Base-by-base conservation (phyloP, 2,113 vertebrate species). In the Callocephalon fimbriatum region DNA sequence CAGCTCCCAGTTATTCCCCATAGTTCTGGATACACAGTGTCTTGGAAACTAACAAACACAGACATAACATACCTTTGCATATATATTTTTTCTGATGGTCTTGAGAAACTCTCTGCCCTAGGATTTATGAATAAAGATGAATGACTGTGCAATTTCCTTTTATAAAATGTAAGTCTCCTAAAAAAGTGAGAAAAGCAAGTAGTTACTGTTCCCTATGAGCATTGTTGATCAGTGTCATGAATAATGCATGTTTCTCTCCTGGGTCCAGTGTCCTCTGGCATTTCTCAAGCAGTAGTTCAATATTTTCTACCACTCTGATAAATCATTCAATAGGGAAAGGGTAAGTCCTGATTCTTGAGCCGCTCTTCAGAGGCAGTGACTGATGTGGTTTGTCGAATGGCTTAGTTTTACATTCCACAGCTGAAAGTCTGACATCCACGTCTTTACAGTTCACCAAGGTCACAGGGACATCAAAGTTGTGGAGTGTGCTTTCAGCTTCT, bases 221-320 rank as follows among this genome's bases (percentile, higher is more conserved):
- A 90, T 45, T 90, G 94, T 59, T 89, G 63, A 88, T 72, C 79
- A 66, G 47, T 84, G 56, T n/a, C 18, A 72, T 90, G 75, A 93
- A 93, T 97, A 88, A 93, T 80, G 40, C 16, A 93, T 91, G 2
- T n/a, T 63, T 54, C 32, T 22, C 90, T 93, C 58, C 35, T 83
- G 59, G 38, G 80, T 54, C 78, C 66, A 70, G 38, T 88, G 85
- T 90, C 79, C 85, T 97, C 45, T 94, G 90, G 53, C 80, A 91
- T 87, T 96, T 91, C 83, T 90, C 88, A 93, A 84, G 86, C 61
- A 75, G 61, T 68, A 86, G 54, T 38, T 93, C 61, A 94, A 81
- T 95, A 96, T 95, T 95, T 97, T 75, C 83, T 94, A 71, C 81
- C 63, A 82, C 51, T 88, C 92, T 94, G 93, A 93, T 92, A 92